phyloP scores from a whole-genome alignment of 2,797 vertebrate species.

The Melanotaenia trifasciata region DNA sequence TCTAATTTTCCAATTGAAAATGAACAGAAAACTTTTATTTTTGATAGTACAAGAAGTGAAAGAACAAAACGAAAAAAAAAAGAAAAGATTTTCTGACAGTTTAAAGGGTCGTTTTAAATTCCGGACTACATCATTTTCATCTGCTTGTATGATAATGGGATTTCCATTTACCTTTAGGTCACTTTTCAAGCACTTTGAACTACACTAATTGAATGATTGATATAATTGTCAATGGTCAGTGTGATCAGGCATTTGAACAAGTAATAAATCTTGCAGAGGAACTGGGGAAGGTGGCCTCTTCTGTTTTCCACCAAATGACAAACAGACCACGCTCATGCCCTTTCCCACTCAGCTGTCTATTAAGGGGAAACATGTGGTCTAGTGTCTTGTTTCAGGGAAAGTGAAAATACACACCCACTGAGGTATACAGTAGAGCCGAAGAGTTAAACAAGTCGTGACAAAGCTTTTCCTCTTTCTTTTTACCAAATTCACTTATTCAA shows the following conservation, averaged over 20 bases:
- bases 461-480: constrained; percentile 23
- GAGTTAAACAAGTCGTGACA: constrained; percentile 53
- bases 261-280: constrained; percentile 49
- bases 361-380: constrained; percentile 72
- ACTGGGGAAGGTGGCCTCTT: constrained; percentile 15
- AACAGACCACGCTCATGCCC: constrained; percentile 53
- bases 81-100: background rate
- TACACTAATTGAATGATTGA: constrained; percentile 29
- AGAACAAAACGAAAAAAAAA: too few species aligned
- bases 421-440: constrained; percentile 22
- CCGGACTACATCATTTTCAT: background rate
- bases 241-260: constrained; percentile 19
- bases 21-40: background rate
- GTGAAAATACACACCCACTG: constrained; percentile 59
- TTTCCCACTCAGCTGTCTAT: constrained; percentile 64
- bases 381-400: constrained; percentile 72
- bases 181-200: constrained; percentile 20
- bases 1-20: background rate
- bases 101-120: background rate
- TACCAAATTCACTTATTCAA: constrained; percentile 40
- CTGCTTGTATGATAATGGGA: background rate
- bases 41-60: background rate
- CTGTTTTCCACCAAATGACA: constrained; percentile 44
- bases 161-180: background rate
- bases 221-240: constrained; percentile 6